Evolutionary conservation across 2,797 vertebrate species (phyloP).

Genomic region (Scleropages formosus): DNA sequence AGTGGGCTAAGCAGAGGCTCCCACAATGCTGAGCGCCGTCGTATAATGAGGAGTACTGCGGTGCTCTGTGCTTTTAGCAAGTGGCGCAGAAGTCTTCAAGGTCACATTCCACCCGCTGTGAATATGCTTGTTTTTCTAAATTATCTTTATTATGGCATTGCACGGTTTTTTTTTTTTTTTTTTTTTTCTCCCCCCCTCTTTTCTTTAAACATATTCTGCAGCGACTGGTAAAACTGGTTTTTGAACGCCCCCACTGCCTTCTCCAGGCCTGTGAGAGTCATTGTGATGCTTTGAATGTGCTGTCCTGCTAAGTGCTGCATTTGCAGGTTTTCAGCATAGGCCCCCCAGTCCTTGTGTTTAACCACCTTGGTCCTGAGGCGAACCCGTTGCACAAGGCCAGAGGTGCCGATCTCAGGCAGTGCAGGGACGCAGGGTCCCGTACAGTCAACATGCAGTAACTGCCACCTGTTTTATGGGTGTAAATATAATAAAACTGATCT

Average conservation of each 20-base stretch:
- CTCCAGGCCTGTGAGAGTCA: neutral
- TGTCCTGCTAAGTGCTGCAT: neutral
- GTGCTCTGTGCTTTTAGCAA: neutral
- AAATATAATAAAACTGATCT: too few relatives aligned
- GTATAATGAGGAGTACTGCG: neutral
- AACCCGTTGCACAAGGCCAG: too few relatives aligned
- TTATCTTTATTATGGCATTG: neutral
- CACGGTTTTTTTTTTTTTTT: neutral
- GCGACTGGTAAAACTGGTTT: constrained; percentile 1
- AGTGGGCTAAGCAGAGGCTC: constrained; percentile 6
- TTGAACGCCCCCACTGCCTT: neutral
- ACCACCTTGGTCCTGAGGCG: too few relatives aligned
- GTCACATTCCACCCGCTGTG: constrained; percentile 1
- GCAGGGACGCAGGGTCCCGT: too few relatives aligned
- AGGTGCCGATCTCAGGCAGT: too few relatives aligned
- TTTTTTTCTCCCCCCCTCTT: neutral
- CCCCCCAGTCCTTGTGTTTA: too few relatives aligned
- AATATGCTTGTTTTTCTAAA: neutral
- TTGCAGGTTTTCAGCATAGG: too few relatives aligned
- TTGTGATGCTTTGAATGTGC: neutral
- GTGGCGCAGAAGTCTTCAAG: neutral
- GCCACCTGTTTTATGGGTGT: too few relatives aligned
- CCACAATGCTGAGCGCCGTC: neutral
- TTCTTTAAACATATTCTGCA: neutral
- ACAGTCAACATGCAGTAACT: too few relatives aligned